Base-by-base conservation (phyloP, 2,113 vertebrate species). In the Hiodon tergisus region DNA sequence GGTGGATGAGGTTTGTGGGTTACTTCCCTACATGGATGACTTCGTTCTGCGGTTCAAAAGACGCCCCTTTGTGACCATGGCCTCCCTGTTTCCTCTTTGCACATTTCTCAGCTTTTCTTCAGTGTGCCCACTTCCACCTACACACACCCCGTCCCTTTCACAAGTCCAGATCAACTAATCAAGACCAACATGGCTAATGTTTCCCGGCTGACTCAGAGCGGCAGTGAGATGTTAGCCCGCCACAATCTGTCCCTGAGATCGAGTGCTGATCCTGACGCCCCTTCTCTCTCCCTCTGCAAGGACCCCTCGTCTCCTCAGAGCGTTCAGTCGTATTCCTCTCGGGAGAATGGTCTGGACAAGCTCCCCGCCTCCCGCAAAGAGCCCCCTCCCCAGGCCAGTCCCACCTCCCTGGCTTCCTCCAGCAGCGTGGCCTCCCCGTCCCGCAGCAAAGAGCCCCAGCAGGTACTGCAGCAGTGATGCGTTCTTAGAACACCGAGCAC, bases 251-350 rank as follows among this genome's bases (percentile, higher is more conserved):
- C 31, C 31, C 31, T 31, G 31, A 31, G 31, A 31, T 31, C 31
- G 31, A 31, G 31, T 31, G 31, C 31, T 31, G 31, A 31, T 31
- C 31, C 31, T 31, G 31, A 31, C 31, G 31, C 31, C 31, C 0
- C 65, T 14, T 10, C 10, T 16, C 13, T 5, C 10, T 9, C 3
- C 63, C 50, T 60, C 57, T 67, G n/a, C 54, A 14, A 96, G 95
- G 95, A 96, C 78, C 94, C 95, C 0, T 93, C 94, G 1, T 96
- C 95, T 57, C 95, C 95, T 0, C 94, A 89, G 84, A 96, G 94
- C 0, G 93, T 95, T 76, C 93, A 95, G 81, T 96, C 95, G 8
- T 95, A 95, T 86, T 96, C 95, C 0, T 95, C 94, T 47, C 90
- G 94, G 77, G 95, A 96, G 83, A 96, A 96, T 0, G 94, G 93